Evolutionary conservation across 2,888 invertebrate species (phyloP).

Genomic region (Trichopoda pennipes): DNA sequence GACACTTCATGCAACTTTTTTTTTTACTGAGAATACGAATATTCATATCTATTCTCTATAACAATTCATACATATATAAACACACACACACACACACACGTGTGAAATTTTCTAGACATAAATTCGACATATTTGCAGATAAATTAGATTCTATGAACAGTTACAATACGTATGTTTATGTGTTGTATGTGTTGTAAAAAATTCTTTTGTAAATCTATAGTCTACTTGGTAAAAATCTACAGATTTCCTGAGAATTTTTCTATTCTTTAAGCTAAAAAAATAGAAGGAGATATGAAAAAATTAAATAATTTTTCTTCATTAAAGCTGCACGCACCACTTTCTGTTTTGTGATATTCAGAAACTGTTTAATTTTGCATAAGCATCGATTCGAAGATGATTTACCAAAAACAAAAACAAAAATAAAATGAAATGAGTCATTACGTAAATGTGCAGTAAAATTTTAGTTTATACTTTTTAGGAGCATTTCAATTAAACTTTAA

Average conservation of each 20-base stretch:
- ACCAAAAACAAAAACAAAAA: neutral
- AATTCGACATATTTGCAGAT: constrained; percentile 39
- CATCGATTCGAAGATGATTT: constrained; percentile 22
- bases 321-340: neutral
- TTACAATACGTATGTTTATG: neutral
- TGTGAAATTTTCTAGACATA: neutral
- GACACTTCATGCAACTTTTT: constrained; percentile 26
- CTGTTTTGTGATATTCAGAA: neutral
- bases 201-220: neutral
- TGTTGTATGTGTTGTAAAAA: neutral
- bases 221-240: constrained; percentile 12
- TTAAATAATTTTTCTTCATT: constrained; percentile 41
- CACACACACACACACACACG: neutral
- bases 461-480: neutral
- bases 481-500: no score
- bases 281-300: constrained; percentile 1
- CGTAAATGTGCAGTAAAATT: neutral
- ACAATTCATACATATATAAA: neutral
- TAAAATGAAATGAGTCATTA: neutral
- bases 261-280: constrained; percentile 3
- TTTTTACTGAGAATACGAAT: constrained; percentile 19
- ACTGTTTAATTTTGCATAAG: constrained; percentile 20
- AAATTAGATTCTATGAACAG: constrained; percentile 44
- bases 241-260: neutral
- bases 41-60: constrained; percentile 25